phyloP scores from a whole-genome alignment of 2,113 vertebrate species.

The Carettochelys insculpta region DNA sequence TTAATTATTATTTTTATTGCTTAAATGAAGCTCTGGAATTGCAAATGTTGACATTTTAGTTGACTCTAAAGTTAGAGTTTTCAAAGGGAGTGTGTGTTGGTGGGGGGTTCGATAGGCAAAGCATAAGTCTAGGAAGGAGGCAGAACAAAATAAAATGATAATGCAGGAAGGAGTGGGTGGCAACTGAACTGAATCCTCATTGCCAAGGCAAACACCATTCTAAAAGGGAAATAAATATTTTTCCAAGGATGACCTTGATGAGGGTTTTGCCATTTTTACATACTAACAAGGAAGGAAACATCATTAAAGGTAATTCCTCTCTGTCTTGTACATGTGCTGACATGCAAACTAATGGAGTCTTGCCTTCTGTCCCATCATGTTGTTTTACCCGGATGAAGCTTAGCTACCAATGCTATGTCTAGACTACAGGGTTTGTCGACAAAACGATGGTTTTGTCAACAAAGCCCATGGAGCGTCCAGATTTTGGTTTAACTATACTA shows the following conservation, averaged over 20 bases:
- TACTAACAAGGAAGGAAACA: constrained; percentile 55
- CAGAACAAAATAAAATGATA: constrained; percentile 19
- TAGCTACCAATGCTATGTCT: too few species aligned
- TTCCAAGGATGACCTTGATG: constrained; percentile 54
- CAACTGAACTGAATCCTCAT: constrained; percentile 12
- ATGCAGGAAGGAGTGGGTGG: not conserved
- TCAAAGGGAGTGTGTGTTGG: constrained; percentile 50
- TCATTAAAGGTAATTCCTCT: constrained; percentile 37
- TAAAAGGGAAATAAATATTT: constrained; percentile 67
- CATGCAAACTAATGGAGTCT: not conserved
- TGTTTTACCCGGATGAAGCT: not conserved
- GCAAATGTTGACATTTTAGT: constrained; percentile 86
- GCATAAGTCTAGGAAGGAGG: constrained; percentile 4
- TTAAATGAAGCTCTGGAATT: constrained; percentile 83
- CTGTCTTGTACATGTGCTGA: not conserved
- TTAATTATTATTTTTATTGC: constrained; percentile 89
- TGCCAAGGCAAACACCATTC: constrained; percentile 27
- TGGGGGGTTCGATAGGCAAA: too few species aligned
- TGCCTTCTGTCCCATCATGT: not conserved
- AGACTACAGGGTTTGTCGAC: too few species aligned
- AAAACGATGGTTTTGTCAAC: too few species aligned
- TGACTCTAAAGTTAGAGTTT: constrained; percentile 79
- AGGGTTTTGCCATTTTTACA: constrained; percentile 60
- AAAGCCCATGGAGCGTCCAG: too few species aligned
- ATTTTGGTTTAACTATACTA: not conserved